phyloP scores from a whole-genome alignment of 2,888 invertebrate genomes.

The Scaptodrosophila latifasciaeformis region DNA sequence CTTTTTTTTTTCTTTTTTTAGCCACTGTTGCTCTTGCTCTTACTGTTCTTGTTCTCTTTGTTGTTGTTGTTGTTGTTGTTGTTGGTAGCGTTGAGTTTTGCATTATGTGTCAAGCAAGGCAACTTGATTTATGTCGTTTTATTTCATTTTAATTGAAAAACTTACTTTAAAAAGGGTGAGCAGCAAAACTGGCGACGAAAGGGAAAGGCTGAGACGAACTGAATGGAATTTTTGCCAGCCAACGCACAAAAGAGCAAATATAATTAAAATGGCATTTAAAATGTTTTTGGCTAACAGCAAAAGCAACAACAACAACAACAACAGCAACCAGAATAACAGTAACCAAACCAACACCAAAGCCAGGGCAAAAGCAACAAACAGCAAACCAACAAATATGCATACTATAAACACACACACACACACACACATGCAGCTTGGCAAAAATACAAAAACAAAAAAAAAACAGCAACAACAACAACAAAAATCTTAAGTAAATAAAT shows the following conservation, averaged over 20 bases:
- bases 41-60: background rate
- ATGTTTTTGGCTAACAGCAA: slow-evolving; percentile 50
- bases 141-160: slow-evolving; percentile 65
- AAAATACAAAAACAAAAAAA: slow-evolving; percentile 37
- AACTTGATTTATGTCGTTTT: slow-evolving; percentile 62
- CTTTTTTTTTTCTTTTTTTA: background rate
- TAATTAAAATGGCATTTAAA: slow-evolving; percentile 67
- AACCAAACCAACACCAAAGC: slow-evolving; percentile 2
- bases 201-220: slow-evolving; percentile 1
- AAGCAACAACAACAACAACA: slow-evolving; percentile 9
- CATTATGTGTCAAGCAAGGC: slow-evolving; percentile 1
- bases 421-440: too few relatives aligned
- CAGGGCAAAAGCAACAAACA: slow-evolving; percentile 21
- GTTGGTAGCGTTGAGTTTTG: background rate
- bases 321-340: slow-evolving; percentile 11
- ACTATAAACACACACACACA: too few relatives aligned
- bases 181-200: background rate
- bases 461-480: too few relatives aligned
- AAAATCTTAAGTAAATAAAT: slow-evolving; percentile 38
- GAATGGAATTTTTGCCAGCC: slow-evolving; percentile 33
- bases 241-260: slow-evolving; percentile 53
- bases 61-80: background rate
- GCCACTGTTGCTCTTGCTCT: background rate
- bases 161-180: slow-evolving; percentile 35
- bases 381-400: background rate